These are phyloP conservation scores for Seriola dumerili DNA, from an alignment of 2,113 vertebrate species.

Conservation along the genomic window DNA sequence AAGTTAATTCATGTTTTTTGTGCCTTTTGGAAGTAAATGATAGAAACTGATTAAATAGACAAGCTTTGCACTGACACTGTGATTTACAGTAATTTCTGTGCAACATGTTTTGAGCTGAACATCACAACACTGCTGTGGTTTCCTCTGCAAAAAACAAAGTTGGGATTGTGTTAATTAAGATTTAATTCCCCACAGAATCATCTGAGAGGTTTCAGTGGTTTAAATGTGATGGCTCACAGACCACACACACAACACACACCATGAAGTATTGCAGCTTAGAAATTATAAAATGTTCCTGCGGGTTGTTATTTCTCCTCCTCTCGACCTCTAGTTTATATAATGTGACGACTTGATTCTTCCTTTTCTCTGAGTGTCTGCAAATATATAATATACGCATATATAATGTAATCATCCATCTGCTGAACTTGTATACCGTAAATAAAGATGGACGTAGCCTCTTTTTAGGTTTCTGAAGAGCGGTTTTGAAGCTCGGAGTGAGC, in stretches of 20 bases:
- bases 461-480: too few species aligned
- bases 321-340: constrained; percentile 23
- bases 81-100: neutral
- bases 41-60: neutral
- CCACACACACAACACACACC: constrained; percentile 47
- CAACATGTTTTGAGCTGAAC: neutral
- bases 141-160: constrained; percentile 1
- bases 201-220: neutral
- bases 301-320: constrained; percentile 11
- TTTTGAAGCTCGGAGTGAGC: too few species aligned
- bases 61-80: neutral
- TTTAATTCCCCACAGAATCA: constrained; percentile 3
- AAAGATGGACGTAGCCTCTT: too few species aligned
- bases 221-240: neutral
- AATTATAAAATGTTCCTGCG: constrained; percentile 22
- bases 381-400: too few species aligned
- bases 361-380: too few species aligned
- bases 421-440: too few species aligned
- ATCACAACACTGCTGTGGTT: constrained; percentile 33
- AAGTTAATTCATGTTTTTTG: neutral
- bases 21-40: neutral
- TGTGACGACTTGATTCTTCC: too few species aligned
- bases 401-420: too few species aligned
- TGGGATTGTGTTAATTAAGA: neutral
- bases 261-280: constrained; percentile 21